phyloP scores from a whole-genome alignment of 2,113 vertebrate genomes.

The Thomomys bottae region DNA sequence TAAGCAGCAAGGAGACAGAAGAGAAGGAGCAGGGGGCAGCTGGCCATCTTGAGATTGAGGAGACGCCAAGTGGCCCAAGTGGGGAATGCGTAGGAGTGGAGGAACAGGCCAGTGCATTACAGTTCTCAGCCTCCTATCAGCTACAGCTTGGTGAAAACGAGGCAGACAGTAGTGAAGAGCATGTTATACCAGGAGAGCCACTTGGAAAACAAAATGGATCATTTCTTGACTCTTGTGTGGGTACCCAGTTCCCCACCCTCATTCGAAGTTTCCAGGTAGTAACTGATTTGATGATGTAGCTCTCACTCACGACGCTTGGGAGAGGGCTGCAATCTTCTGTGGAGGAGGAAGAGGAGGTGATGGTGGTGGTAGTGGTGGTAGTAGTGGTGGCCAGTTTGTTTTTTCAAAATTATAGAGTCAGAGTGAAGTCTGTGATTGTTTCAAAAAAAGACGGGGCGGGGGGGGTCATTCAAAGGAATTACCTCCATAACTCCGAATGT shows the following conservation, averaged over 20 bases:
- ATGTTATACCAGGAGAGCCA: conserved; percentile 59
- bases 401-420: conserved; percentile 35
- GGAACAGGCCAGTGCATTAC: conserved; percentile 70
- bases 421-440: conserved; percentile 10
- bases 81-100: conserved; percentile 76
- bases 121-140: conserved; percentile 69
- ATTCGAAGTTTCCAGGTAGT: conserved; percentile 91
- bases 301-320: conserved; percentile 54
- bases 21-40: conserved; percentile 67
- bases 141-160: conserved; percentile 70
- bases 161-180: conserved; percentile 83
- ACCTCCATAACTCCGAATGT: conserved; percentile 19
- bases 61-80: conserved; percentile 76
- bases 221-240: conserved; percentile 65
- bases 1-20: conserved; percentile 81
- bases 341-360: conserved; percentile 38
- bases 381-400: conserved; percentile 32
- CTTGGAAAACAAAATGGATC: conserved; percentile 80
- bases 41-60: conserved; percentile 70
- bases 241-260: conserved; percentile 80
- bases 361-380: conserved; percentile 16
- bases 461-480: conserved; percentile 38
- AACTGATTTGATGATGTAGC: neutral
- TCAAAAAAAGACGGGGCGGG: neutral
- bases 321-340: conserved; percentile 57